Percentiles rank a stretch among this genome's conserved stretches.
Conservation (phyloP, 1,140 invertebrate genomes). For the Drosophila pseudoobscura region DNA sequence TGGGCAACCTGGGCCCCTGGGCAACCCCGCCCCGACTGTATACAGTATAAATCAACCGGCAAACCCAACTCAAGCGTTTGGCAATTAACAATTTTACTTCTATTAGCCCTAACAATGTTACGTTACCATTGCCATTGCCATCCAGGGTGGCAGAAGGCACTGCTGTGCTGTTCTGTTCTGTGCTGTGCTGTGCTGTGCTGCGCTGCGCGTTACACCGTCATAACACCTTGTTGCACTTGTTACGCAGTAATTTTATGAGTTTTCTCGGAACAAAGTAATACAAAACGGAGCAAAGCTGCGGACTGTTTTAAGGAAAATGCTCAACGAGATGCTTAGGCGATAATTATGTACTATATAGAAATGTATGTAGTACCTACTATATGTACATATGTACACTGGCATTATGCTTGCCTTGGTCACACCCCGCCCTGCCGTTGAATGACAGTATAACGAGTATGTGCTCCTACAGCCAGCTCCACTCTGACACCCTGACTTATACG, state of each 20-base stretch:
- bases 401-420: too few species aligned
- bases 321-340: slow-evolving; percentile 57
- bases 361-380: neutral
- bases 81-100: slow-evolving; percentile 82
- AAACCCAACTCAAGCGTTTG: slow-evolving; percentile 75
- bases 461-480: too few species aligned
- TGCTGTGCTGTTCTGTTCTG: too few species aligned
- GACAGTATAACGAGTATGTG: too few species aligned
- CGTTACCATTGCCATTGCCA: slow-evolving; percentile 33
- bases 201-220: slow-evolving; percentile 67
- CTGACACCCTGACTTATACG: too few species aligned
- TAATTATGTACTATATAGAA: slow-evolving; percentile 62
- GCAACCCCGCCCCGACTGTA: neutral
- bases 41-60: slow-evolving; percentile 61
- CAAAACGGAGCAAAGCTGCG: slow-evolving; percentile 71
- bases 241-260: slow-evolving; percentile 81
- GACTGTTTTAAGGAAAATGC: slow-evolving; percentile 46
- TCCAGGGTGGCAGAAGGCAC: slow-evolving; percentile 13
- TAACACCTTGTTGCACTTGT: slow-evolving; percentile 82
- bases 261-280: slow-evolving; percentile 81
- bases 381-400: too few species aligned
- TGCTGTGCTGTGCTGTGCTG: too few species aligned
- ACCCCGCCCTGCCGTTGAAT: too few species aligned
- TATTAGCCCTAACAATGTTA: slow-evolving; percentile 80
- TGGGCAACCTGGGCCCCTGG: neutral